A percentile compares a stretch with the other conserved stretches of the same genome.
Evolutionary conservation across 2,113 vertebrate genomes (phyloP).

Genomic region (Onychostruthus taczanowskii): DNA sequence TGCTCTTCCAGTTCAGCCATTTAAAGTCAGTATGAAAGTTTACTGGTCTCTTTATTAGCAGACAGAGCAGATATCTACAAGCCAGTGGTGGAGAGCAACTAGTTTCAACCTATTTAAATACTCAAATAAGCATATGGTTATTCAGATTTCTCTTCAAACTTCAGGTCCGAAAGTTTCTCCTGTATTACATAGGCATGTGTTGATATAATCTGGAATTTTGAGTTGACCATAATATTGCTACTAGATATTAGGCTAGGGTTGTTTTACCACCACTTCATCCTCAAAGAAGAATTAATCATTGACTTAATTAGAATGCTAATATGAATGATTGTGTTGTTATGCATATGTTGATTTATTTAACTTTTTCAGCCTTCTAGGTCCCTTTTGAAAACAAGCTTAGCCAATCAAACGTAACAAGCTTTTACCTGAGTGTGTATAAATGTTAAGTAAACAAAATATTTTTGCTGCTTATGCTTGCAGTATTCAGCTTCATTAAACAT

Average conservation of each 20-base stretch:
- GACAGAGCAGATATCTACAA: not conserved
- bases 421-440: constrained; percentile 42
- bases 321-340: not conserved
- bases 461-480: constrained; percentile 10
- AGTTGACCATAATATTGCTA: not conserved
- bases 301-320: constrained; percentile 13
- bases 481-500: constrained; percentile 36
- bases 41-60: not conserved
- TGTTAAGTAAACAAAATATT: constrained; percentile 42
- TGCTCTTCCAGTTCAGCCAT: not conserved
- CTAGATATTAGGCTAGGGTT: not conserved
- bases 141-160: constrained; percentile 29
- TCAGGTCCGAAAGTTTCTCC: not conserved
- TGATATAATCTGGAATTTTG: constrained; percentile 6
- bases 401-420: constrained; percentile 36
- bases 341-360: constrained; percentile 24
- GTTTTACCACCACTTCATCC: not conserved
- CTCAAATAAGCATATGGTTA: not conserved
- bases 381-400: constrained; percentile 26
- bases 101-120: constrained; percentile 21
- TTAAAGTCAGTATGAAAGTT: not conserved
- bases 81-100: not conserved
- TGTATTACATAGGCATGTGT: not conserved
- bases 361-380: constrained; percentile 3
- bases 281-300: constrained; percentile 40